phyloP scores from a whole-genome alignment of 2,113 vertebrate species.

The Hyperoodon ampullatus region DNA sequence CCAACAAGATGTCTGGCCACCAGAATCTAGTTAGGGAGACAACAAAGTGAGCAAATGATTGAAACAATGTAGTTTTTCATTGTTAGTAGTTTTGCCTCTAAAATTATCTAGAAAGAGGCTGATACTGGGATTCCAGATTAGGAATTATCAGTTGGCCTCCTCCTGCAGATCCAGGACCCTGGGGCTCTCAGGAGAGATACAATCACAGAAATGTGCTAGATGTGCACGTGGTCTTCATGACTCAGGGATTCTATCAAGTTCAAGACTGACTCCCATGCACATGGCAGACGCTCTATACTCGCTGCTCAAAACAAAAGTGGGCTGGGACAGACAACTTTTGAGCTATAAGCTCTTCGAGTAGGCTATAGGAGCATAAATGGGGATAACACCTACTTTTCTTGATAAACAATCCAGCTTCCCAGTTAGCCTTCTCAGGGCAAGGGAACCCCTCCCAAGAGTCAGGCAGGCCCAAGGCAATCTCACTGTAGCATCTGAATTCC shows the following conservation, averaged over 20 bases:
- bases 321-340: not conserved
- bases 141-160: not conserved
- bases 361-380: not conserved
- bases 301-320: not conserved
- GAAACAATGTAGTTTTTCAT: not conserved
- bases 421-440: not conserved
- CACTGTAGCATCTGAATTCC: not conserved
- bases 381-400: not conserved
- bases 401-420: not conserved
- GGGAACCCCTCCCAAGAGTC: not conserved
- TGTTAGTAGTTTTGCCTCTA: not conserved
- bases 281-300: not conserved
- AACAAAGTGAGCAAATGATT: not conserved
- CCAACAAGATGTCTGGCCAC: not conserved
- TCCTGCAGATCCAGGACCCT: not conserved
- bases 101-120: not conserved
- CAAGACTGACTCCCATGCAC: not conserved
- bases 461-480: not conserved
- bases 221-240: not conserved
- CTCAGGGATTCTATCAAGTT: not conserved
- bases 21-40: not conserved
- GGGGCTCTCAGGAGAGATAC: not conserved
- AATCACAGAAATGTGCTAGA: not conserved
- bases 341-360: not conserved
- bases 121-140: not conserved